These are phyloP conservation scores for Carcina quercana DNA, from an alignment of 2,888 invertebrate species.

Conservation along the genomic window DNA sequence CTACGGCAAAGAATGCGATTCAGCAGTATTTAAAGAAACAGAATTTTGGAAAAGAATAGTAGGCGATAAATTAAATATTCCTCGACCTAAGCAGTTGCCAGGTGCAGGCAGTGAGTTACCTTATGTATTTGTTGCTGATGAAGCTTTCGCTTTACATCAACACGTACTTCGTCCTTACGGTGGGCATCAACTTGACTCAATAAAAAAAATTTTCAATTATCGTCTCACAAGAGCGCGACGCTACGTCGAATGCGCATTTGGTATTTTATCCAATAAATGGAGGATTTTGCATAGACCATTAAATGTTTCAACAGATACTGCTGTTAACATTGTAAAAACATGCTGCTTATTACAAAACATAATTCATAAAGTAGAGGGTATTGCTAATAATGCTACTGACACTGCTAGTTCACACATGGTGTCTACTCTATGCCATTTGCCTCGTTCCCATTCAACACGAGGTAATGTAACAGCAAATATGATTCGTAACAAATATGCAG, in stretches of 20 bases:
- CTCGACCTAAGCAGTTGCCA: conserved; percentile 14
- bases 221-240: conserved; percentile 13
- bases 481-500: too few relatives aligned
- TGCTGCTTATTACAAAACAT: conserved; percentile 20
- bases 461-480: too few relatives aligned
- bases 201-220: conserved; percentile 12
- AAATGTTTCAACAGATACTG: conserved; percentile 15
- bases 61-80: conserved; percentile 15
- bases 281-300: conserved; percentile 19
- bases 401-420: too few relatives aligned
- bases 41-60: conserved; percentile 17
- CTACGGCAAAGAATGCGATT: conserved; percentile 16
- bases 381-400: too few relatives aligned
- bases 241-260: conserved; percentile 17
- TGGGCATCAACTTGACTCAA: conserved; percentile 16
- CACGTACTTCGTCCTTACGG: conserved; percentile 15
- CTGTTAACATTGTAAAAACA: conserved; percentile 19
- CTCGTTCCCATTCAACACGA: too few relatives aligned
- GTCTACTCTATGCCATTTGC: too few relatives aligned
- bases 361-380: too few relatives aligned
- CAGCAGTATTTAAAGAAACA: conserved; percentile 13
- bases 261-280: conserved; percentile 19
- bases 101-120: conserved; percentile 12
- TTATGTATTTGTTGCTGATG: conserved; percentile 19
- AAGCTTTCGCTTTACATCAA: conserved; percentile 19